phyloP scores from a whole-genome alignment of 2,888 invertebrate species.

The Podotricha telesiphe region DNA sequence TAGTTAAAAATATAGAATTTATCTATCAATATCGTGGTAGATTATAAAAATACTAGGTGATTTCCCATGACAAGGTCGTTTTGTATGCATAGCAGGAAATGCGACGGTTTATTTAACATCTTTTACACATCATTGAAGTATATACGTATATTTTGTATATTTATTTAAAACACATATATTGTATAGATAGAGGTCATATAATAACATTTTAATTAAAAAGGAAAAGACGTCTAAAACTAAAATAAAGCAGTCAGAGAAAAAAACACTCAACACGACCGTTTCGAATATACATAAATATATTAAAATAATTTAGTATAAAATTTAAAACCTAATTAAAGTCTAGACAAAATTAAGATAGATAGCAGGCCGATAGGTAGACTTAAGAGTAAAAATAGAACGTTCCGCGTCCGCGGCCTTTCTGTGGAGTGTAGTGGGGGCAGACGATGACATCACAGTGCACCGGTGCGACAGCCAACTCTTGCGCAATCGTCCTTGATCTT shows the following conservation, averaged over 20 bases:
- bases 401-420: conserved; percentile 74
- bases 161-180: neutral
- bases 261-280: neutral
- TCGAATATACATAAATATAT: neutral
- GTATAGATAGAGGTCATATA: too few species aligned
- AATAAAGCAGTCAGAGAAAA: too few species aligned
- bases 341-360: conserved; percentile 35
- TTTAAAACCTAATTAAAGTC: conserved; percentile 6
- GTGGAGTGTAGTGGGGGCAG: conserved; percentile 58
- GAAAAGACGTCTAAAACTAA: too few species aligned
- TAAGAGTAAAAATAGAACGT: conserved; percentile 69
- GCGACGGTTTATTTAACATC: conserved; percentile 23
- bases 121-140: conserved; percentile 8
- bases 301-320: neutral
- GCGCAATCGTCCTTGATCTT: conserved; percentile 85
- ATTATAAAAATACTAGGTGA: conserved; percentile 38
- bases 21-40: neutral
- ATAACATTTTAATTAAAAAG: too few species aligned
- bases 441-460: conserved; percentile 82
- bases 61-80: conserved; percentile 39
- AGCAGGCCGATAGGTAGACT: conserved; percentile 51
- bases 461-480: conserved; percentile 80
- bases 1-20: conserved; percentile 7
- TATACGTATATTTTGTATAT: neutral
- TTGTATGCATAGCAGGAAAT: conserved; percentile 34